Base-by-base conservation (phyloP, 2,113 vertebrate species). In the Tychaedon coryphoeus region DNA sequence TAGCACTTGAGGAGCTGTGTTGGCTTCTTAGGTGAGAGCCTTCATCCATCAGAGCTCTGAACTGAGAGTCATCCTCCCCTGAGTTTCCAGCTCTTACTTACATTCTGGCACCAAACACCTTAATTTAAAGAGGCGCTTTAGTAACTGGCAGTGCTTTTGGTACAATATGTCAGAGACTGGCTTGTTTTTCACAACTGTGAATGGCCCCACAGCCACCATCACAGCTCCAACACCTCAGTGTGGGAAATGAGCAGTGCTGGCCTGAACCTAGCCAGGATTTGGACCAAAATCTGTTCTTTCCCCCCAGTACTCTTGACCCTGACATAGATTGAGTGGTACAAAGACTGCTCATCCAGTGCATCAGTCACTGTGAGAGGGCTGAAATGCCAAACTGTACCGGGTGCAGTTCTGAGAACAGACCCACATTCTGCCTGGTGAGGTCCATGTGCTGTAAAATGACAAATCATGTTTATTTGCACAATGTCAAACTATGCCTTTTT, bases 391-490 rank as follows among this genome's bases (percentile, higher is more conserved):
- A 66, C 60, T 78, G 54, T 50, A 47, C 62, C 0, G 2, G 86
- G 28, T 60, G 72, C 72, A 90, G 28, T 31, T 86, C 61, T 50
- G 83, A 51, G 71, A 93, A 50, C 54, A 74, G 64, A 51, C 23
- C 80, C 61, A 72, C 6, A 2, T 60, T 82, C 43, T 82, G 85
- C 29, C 92, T 89, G 88, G 70, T 86, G 95, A 89, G 86, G 90
- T 77, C 79, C 73, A 29, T 40, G 24, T 54, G 73, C 74, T 91
- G 67, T 54, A 76, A 92, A 95, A 92, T 91, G 93, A 96, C 83
- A 97, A 91, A 86, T 71, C 7, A 6, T 73, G 78, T 93, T 97
- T 95, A 84, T 90, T 93, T 95, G 91, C 62, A 84, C 87, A 25
- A 65, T 92, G 96, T 93, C 94, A 93, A 81, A 88, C 72, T 24